phyloP scores from a whole-genome alignment of 1,140 invertebrate species.

The Marisa cornuarietis region DNA sequence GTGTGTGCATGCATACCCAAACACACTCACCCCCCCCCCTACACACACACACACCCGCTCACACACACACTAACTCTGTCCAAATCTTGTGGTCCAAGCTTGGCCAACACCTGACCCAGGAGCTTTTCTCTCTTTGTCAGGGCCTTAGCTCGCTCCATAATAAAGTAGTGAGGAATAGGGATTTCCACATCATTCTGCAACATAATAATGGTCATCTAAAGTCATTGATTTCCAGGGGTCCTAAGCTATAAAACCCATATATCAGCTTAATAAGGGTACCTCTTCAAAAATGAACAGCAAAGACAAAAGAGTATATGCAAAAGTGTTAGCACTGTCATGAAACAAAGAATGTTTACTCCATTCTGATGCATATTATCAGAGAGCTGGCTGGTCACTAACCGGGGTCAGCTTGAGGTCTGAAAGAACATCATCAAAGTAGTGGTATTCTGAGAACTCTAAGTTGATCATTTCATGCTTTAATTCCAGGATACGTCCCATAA shows the following conservation, averaged over 20 bases:
- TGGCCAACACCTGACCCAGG: slow-evolving; percentile 63
- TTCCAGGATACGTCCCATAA: slow-evolving; percentile 77
- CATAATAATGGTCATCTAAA: background rate
- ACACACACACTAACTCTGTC: slow-evolving; percentile 52
- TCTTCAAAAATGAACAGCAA: background rate
- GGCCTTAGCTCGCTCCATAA: slow-evolving; percentile 60
- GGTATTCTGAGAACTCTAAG: slow-evolving; percentile 85
- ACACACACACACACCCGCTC: slow-evolving; percentile 13
- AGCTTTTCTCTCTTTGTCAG: slow-evolving; percentile 65
- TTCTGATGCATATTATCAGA: no score
- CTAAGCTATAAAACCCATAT: no score
- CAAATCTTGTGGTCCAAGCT: slow-evolving; percentile 61
- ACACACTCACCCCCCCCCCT: background rate
- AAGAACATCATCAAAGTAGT: slow-evolving; percentile 84
- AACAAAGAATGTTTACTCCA: no score
- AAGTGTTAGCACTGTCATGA: no score
- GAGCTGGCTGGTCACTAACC: slow-evolving; percentile 61
- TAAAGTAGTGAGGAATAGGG: slow-evolving; percentile 69
- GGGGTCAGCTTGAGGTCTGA: slow-evolving; percentile 72
- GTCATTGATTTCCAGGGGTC: background rate
- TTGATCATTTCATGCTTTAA: slow-evolving; percentile 83
- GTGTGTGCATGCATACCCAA: slow-evolving; percentile 1
- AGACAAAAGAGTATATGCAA: no score
- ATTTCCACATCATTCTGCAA: slow-evolving; percentile 68
- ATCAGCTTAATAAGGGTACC: background rate